Evolutionary conservation across 2,113 vertebrate species (phyloP), one percentile per base, ranked within the genome.

Genomic region (Elephantulus edwardii): DNA sequence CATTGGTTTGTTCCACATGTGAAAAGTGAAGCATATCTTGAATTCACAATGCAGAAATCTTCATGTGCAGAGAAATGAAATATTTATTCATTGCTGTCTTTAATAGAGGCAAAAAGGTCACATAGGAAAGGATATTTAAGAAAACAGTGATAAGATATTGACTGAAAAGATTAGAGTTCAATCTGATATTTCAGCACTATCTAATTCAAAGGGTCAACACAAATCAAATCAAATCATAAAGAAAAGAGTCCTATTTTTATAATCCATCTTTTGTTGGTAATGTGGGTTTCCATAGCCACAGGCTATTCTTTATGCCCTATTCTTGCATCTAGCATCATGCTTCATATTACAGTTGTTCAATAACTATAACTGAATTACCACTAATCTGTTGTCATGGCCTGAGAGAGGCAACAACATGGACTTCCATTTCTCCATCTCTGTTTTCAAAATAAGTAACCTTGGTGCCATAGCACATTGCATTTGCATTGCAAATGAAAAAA

Each of bases 101-200:
- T 93, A 80, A 81, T 35, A 95, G 91, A 84, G 83, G 87, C 42
- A 77, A 50, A 89, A 91, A 93, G 93, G 92, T 97, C 93, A 93
- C 2, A 30, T 1, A 90, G 88, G 82, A 93, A 48, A 96, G 44
- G 24, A 68, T 85, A 92, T 96, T 94, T 86, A 89, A 96, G 83
- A 78, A 92, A 96, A 81, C 35, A 75, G 19, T 88, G 78, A 94
- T 88, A 92, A 93, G 40, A 58, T 87, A 86, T 42, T 88, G 82
- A 68, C 80, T 88, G 56, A 93, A 87, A 91, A 54, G 35, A 90
- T 92, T 86, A 95, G 91, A 80, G 92, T 88, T 30, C 78, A 72
- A 94, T 46, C 10, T 85, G 64, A 19, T 92, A 93, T 70, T 95
- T 92, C 64, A 90, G 17, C 38, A 95, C 70, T 50, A 71, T 88